These are phyloP conservation scores for Anas platyrhynchos DNA, from an alignment of 2,113 vertebrate genomes.

Conservation along the genomic window DNA sequence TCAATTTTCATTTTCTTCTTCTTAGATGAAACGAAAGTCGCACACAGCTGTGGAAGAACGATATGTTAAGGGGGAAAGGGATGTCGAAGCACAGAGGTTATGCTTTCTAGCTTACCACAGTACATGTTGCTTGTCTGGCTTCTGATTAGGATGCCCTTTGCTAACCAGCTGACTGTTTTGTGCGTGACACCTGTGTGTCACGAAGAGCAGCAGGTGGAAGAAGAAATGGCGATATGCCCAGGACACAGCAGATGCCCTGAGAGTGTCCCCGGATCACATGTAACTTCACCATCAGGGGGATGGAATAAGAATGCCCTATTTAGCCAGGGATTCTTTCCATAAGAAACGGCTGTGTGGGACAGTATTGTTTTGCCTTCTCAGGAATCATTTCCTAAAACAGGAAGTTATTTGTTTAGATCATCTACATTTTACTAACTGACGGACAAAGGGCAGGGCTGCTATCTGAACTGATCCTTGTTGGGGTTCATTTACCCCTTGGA, in stretches of 20 bases:
- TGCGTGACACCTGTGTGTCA: background rate
- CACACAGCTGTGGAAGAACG: background rate
- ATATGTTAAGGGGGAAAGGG: background rate
- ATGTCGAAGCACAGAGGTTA: background rate
- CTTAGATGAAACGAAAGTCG: background rate
- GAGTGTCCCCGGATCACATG: background rate
- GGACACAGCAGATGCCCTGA: background rate
- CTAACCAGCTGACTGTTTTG: background rate
- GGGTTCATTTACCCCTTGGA: background rate
- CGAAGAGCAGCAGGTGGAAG: background rate
- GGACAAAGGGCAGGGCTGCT: slow-evolving; percentile 4
- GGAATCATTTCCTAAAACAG: background rate
- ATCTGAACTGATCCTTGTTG: background rate
- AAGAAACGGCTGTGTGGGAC: background rate
- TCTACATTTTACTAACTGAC: background rate
- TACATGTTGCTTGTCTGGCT: background rate
- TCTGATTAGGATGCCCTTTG: background rate
- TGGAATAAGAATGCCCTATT: background rate
- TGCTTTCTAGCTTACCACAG: background rate
- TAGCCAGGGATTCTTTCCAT: background rate
- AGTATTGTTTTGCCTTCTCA: background rate
- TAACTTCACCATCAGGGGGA: background rate
- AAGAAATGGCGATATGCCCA: background rate
- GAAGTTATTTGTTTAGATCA: slow-evolving; percentile 14
- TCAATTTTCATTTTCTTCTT: background rate